phyloP scores from a whole-genome alignment of 2,113 vertebrate species.

The Microcebus griseorufus region DNA sequence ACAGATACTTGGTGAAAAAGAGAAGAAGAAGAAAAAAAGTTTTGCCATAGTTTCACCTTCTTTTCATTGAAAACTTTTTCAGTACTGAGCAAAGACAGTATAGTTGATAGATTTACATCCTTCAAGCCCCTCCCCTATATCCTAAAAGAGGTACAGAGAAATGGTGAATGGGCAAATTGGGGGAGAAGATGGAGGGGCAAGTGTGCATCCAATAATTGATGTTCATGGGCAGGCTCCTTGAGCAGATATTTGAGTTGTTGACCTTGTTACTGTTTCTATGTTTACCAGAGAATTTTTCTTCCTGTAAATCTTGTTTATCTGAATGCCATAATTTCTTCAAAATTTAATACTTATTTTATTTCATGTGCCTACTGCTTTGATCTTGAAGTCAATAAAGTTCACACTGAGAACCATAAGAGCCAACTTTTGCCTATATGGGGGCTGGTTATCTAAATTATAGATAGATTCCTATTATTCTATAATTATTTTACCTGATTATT shows the following conservation, averaged over 20 bases:
- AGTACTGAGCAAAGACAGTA: not conserved
- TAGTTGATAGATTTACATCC: not conserved
- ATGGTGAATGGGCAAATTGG: not conserved
- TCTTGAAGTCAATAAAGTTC: not conserved
- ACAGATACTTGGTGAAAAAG: no score
- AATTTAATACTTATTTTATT: constrained; percentile 37
- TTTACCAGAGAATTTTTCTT: not conserved
- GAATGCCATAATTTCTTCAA: constrained; percentile 1
- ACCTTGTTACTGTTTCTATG: not conserved
- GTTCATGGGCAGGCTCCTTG: not conserved
- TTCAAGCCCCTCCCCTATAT: not conserved
- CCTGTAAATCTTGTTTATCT: not conserved
- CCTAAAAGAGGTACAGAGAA: not conserved
- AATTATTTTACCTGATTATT: not conserved
- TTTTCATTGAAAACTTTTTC: not conserved
- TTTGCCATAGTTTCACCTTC: not conserved
- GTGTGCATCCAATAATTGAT: not conserved
- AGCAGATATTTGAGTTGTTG: not conserved
- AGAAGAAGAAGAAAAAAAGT: not conserved
- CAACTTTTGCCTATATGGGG: not conserved
- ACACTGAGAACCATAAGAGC: not conserved
- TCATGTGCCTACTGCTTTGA: not conserved
- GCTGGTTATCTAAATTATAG: constrained; percentile 9
- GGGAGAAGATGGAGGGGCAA: not conserved
- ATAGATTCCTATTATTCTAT: not conserved